These are phyloP conservation scores for Syngnathus scovelli DNA, from an alignment of 2,113 vertebrate species.

Conservation along the genomic window DNA sequence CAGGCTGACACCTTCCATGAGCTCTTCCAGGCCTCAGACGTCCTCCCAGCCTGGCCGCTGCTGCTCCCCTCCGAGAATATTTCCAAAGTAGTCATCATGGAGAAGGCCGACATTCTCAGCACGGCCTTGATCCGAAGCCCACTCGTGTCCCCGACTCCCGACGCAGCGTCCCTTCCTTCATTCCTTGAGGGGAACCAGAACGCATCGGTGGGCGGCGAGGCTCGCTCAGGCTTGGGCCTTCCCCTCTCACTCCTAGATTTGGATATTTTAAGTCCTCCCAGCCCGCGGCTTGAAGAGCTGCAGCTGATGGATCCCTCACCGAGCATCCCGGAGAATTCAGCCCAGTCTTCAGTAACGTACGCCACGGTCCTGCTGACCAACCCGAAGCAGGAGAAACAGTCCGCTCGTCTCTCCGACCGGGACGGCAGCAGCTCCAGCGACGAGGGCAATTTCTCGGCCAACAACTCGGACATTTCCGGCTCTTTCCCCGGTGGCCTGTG, in stretches of 20 bases:
- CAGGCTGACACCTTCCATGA: conserved; percentile 83
- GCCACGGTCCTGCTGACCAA: conserved; percentile 64
- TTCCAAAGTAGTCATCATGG: conserved; percentile 77
- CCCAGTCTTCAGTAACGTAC: conserved; percentile 74
- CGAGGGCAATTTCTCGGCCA: conserved; percentile 65
- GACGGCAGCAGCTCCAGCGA: conserved; percentile 62
- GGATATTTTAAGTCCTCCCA: conserved; percentile 20
- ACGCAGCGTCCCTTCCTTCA: background rate
- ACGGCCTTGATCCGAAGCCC: conserved; percentile 29
- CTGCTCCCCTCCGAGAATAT: conserved; percentile 79
- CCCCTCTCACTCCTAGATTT: conserved; percentile 37
- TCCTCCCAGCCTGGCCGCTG: conserved; percentile 73
- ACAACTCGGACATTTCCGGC: conserved; percentile 55
- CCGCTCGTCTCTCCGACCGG: conserved; percentile 36
- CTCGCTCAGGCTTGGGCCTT: conserved; percentile 7
- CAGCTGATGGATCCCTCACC: background rate
- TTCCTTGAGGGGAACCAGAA: conserved; percentile 17
- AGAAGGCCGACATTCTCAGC: conserved; percentile 51
- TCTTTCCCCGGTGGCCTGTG: conserved; percentile 68
- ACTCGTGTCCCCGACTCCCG: conserved; percentile 10
- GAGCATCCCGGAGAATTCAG: conserved; percentile 38
- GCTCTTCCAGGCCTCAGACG: conserved; percentile 75
- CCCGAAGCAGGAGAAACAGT: conserved; percentile 28
- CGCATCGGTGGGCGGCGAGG: conserved; percentile 27
- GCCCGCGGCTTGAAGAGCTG: background rate